Conservation (phyloP, 2,113 vertebrate species). For the Oryzias woworae region DNA sequence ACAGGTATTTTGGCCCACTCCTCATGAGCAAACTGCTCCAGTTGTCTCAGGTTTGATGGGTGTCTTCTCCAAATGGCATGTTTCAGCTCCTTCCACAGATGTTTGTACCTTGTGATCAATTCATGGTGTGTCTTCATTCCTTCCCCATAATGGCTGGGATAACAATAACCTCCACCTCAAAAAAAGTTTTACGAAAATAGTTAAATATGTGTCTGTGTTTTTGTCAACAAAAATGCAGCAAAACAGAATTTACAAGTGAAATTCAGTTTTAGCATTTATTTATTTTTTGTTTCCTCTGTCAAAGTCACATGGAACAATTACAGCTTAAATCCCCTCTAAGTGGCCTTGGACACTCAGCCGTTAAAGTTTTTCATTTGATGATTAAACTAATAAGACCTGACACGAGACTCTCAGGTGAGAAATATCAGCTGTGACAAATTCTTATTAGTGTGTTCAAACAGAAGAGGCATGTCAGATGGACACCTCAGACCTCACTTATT, state of each 20-base stretch:
- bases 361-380: constrained; percentile 12
- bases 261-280: neutral
- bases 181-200: neutral
- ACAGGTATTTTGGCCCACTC: no score
- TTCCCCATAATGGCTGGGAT: no score
- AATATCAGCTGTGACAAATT: constrained; percentile 6
- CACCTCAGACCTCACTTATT: constrained; percentile 3
- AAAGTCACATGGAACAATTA: constrained; percentile 13
- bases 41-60: no score
- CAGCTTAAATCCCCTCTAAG: constrained; percentile 1
- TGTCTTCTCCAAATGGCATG: no score
- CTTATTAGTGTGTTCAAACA: neutral
- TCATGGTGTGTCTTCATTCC: no score
- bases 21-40: no score
- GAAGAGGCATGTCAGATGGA: neutral
- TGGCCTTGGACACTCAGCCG: constrained; percentile 4
- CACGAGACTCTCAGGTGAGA: constrained; percentile 14
- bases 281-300: neutral
- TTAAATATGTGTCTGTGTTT: neutral
- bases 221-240: neutral
- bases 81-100: no score
- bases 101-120: no score
- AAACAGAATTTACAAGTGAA: neutral
- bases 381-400: constrained; percentile 4
- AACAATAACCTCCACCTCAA: neutral